A percentile compares a stretch with the other conserved stretches of the same genome.
Conservation (phyloP, 2,113 vertebrate genomes). For the Xiphophorus couchianus region DNA sequence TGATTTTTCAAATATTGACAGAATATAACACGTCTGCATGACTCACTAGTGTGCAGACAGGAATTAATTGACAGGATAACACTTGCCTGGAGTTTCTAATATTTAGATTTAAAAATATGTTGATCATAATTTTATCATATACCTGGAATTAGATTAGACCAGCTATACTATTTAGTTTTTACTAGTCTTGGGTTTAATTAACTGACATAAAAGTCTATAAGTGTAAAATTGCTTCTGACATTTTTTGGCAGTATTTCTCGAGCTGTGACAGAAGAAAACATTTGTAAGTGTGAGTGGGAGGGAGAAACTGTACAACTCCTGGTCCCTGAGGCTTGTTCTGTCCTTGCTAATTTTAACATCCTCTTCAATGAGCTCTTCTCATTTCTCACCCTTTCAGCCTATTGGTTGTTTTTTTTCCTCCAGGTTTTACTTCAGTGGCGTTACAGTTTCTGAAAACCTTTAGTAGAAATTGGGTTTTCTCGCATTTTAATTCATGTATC, state of each 20-base stretch:
- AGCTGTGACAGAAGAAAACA: conserved; percentile 13
- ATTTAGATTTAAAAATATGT: not conserved
- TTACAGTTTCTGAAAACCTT: conserved; percentile 8
- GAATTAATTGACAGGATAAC: not conserved
- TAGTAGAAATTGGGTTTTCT: conserved; percentile 6
- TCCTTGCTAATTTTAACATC: conserved; percentile 47
- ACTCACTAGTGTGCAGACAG: not conserved
- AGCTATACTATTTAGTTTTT: not conserved
- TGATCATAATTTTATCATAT: not conserved
- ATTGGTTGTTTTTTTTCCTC: conserved; percentile 12
- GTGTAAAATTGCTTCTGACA: not conserved
- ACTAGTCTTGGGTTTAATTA: not conserved
- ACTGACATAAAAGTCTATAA: not conserved
- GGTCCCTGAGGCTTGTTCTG: conserved; percentile 54
- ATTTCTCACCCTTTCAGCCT: conserved; percentile 39
- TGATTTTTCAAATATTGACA: not conserved
- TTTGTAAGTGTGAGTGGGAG: conserved; percentile 27
- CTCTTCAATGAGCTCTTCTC: conserved; percentile 37
- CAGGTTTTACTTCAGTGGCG: conserved; percentile 16
- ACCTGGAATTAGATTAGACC: not conserved
- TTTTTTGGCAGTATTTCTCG: conserved; percentile 1
- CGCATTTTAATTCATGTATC: not conserved
- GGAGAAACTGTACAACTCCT: conserved; percentile 44
- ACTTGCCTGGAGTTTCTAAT: not conserved
- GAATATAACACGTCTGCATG: not conserved